Base-by-base conservation (phyloP, 2,888 invertebrate species). In the Eucera pruinosa region DNA sequence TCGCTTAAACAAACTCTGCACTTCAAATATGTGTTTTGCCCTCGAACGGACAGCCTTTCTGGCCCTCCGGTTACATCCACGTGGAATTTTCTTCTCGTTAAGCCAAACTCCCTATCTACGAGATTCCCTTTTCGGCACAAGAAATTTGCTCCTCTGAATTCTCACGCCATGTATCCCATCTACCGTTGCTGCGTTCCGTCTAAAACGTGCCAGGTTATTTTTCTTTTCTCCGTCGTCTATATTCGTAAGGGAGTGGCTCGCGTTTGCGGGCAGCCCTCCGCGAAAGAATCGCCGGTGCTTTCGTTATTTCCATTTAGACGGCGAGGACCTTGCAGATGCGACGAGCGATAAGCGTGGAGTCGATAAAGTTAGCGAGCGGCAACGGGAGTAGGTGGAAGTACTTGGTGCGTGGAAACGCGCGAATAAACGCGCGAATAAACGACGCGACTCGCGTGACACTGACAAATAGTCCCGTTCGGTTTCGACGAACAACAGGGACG, bases 401-500 rank as follows among this genome's bases (percentile, higher is more conserved):
- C n/a, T n/a, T n/a, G n/a, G 4, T 2, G 11, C 6, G 13, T 13
- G 11, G 30, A 52, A 2, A 52, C 11, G 20, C 15, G n/a, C 27
- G 36, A 33, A 36, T 15, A 18, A 11, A n/a, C n/a, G n/a, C n/a
- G n/a, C n/a, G n/a, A n/a, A n/a, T n/a, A n/a, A n/a, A 23, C 2
- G n/a, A 25, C 9, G 15, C 39, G n/a, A 57, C 25, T 15, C 36
- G 39, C 45, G 20, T 30, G 65, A 61, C 75, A 69, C 64, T 77
- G 82, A 80, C 71, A 80, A 80, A 77, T 82, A 57, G 60, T 67
- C 54, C 55, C 47, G 71, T 67, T 68, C 39, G 43, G 25, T 50
- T 39, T 60, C 55, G 62, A 62, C 30, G 67, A 73, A 52, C 57
- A 62, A 58, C 41, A n/a, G n/a, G 36, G 36, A 9, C 36, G 9